Conservation (phyloP, 1,140 invertebrate species). For the Saccostrea echinata region DNA sequence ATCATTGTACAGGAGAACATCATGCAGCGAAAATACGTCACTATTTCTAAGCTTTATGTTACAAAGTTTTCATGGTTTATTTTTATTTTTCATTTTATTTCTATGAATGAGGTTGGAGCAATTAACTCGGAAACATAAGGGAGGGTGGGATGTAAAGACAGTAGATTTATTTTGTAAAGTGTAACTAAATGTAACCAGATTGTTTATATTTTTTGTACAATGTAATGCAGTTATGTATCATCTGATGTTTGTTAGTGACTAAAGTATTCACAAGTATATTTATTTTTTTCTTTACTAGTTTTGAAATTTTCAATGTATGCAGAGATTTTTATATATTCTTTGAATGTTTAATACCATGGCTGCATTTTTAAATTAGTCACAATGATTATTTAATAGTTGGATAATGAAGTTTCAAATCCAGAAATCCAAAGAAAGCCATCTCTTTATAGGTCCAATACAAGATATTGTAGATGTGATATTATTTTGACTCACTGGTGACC, state of each 20-base stretch:
- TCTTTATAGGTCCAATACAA: neutral
- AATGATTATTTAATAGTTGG: neutral
- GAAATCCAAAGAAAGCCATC: neutral
- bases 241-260: slow-evolving; percentile 29
- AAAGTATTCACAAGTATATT: slow-evolving; percentile 12
- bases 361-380: slow-evolving; percentile 4
- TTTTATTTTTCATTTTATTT: neutral
- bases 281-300: slow-evolving; percentile 12
- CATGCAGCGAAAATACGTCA: neutral
- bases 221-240: slow-evolving; percentile 8
- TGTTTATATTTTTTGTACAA: slow-evolving; percentile 7
- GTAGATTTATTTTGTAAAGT: slow-evolving; percentile 15
- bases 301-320: slow-evolving; percentile 21
- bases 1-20: neutral
- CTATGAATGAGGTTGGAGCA: neutral
- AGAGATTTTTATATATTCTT: slow-evolving; percentile 13
- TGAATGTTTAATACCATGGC: neutral
- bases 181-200: neutral
- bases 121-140: neutral
- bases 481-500: neutral
- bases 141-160: neutral
- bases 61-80: neutral
- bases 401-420: slow-evolving; percentile 6
- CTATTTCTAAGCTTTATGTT: neutral
- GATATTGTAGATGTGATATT: slow-evolving; percentile 37